A percentile compares a stretch with the other conserved stretches of the same genome.
Conservation (phyloP, 1,140 invertebrate genomes). For the Saxidomus purpurata region DNA sequence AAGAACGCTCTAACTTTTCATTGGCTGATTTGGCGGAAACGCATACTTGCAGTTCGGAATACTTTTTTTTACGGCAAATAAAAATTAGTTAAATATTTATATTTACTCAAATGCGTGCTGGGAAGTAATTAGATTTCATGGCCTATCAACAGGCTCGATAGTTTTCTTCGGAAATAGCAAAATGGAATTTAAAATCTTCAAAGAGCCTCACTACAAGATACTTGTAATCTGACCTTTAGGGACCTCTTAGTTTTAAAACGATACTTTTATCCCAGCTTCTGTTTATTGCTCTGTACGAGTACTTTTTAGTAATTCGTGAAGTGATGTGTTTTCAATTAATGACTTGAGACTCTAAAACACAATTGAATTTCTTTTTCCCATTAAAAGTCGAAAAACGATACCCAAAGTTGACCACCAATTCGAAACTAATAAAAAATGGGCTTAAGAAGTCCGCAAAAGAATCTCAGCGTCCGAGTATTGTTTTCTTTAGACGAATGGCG, state of each 20-base stretch:
- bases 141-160: background rate
- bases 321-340: slow-evolving; percentile 64
- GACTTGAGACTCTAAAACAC: slow-evolving; percentile 55
- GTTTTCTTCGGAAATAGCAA: background rate
- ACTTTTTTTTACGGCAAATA: background rate
- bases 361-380: slow-evolving; percentile 65
- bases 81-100: background rate
- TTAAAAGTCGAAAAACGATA: slow-evolving; percentile 56
- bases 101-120: background rate
- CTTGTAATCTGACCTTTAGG: background rate
- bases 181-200: slow-evolving; percentile 34
- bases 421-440: slow-evolving; percentile 55
- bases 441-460: slow-evolving; percentile 29
- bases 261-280: slow-evolving; percentile 17
- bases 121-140: background rate
- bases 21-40: too few relatives aligned
- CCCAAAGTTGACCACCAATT: slow-evolving; percentile 52
- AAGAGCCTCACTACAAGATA: slow-evolving; percentile 4
- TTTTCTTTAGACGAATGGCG: slow-evolving; percentile 15
- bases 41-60: too few relatives aligned
- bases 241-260: background rate
- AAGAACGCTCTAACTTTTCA: too few relatives aligned
- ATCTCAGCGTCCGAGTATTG: slow-evolving; percentile 30
- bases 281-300: slow-evolving; percentile 22
- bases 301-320: slow-evolving; percentile 27